A percentile compares a stretch with the other conserved stretches of the same genome.
Conservation (phyloP, 2,888 invertebrate species). For the Aleiodes leptofemur region DNA sequence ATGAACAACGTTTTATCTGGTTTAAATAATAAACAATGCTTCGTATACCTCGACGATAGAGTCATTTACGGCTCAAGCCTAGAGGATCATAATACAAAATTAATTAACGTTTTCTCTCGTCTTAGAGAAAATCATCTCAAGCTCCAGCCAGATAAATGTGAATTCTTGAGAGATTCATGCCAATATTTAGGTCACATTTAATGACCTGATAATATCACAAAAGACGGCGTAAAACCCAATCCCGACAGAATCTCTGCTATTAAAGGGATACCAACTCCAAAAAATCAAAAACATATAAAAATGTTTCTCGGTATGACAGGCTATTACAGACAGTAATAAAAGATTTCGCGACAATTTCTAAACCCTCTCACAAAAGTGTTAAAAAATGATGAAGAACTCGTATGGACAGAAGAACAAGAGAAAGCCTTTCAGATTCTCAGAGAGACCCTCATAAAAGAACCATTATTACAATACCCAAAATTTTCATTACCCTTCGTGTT, state of each 20-base stretch:
- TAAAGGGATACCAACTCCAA: conserved; percentile 17
- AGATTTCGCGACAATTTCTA: not conserved
- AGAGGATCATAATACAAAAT: conserved; percentile 26
- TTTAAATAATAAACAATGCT: not conserved
- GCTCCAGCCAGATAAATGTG: conserved; percentile 44
- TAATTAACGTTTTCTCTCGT: conserved; percentile 35
- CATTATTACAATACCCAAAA: conserved; percentile 31
- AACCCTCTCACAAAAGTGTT: conserved; percentile 17
- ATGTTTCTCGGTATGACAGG: conserved; percentile 38
- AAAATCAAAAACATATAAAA: conserved; percentile 35
- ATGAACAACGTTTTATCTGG: conserved; percentile 13
- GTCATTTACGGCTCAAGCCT: conserved; percentile 28
- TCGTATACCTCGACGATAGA: conserved; percentile 12
- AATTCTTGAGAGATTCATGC: conserved; percentile 21
- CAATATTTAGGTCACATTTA: conserved; percentile 38
- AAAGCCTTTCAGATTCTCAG: not conserved
- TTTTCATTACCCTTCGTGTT: conserved; percentile 25
- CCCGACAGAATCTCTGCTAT: conserved; percentile 42
- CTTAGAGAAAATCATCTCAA: not conserved
- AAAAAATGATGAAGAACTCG: not conserved
- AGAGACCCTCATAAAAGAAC: not conserved
- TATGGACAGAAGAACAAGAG: not conserved
- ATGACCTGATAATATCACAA: conserved; percentile 14
- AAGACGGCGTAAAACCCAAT: conserved; percentile 29
- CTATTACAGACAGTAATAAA: conserved; percentile 31